Conservation (phyloP, 2,888 invertebrate genomes). For the Drosophila kanekoi region DNA sequence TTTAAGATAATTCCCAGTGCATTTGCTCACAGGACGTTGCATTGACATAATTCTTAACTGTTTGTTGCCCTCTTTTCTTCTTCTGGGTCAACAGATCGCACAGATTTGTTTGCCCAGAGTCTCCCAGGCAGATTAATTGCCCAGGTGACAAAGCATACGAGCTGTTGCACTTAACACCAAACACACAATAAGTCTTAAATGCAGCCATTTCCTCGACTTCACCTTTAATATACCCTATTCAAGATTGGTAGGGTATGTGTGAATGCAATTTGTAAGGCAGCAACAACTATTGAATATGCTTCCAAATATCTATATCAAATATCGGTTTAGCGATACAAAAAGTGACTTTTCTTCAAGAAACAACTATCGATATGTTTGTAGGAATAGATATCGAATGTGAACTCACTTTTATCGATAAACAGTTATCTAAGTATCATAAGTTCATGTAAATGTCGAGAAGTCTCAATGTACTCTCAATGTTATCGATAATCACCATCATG, state of each 20-base stretch:
- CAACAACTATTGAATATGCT: not conserved
- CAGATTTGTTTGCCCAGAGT: constrained; percentile 35
- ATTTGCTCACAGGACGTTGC: constrained; percentile 64
- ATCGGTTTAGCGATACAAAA: too few species aligned
- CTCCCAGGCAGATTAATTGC: constrained; percentile 67
- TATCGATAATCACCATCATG: too few species aligned
- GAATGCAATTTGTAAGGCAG: not conserved
- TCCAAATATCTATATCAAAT: not conserved
- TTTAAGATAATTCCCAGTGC: constrained; percentile 59
- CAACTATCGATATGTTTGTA: too few species aligned
- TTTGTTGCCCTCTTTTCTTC: constrained; percentile 20
- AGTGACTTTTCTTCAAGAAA: too few species aligned
- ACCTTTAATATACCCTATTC: constrained; percentile 29
- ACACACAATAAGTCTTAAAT: constrained; percentile 31
- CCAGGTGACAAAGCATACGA: constrained; percentile 25
- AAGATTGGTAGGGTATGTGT: not conserved
- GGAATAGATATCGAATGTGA: too few species aligned
- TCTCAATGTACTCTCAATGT: too few species aligned
- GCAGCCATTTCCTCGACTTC: constrained; percentile 36
- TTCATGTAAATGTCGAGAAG: too few species aligned
- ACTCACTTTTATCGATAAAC: not conserved
- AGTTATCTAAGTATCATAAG: too few species aligned
- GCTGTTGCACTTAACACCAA: constrained; percentile 49
- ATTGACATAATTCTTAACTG: constrained; percentile 59
- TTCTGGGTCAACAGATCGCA: constrained; percentile 42